Evolutionary conservation across 1,140 invertebrate genomes (phyloP), one percentile per base, ranked within the genome.

Genomic region (Drosophila sturtevanti): DNA sequence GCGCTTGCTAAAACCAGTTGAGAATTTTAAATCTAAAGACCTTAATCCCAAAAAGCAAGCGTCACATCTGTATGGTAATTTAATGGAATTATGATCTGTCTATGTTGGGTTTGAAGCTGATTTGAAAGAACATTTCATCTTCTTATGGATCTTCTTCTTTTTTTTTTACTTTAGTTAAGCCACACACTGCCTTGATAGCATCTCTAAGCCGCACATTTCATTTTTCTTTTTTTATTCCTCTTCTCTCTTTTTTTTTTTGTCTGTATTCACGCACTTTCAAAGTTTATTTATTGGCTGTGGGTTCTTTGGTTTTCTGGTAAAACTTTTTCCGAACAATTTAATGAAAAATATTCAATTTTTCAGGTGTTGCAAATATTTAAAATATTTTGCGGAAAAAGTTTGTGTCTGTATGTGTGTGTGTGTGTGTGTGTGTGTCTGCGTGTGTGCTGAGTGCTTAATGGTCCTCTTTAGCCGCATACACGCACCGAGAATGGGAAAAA

Each of bases 261-360:
- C 54, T 34, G 24, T 34, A 76, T 79, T 59, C 72, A 71, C 77
- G 76, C 84, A 79, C 84, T 89, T 87, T 71, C 77, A 72, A 77
- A 87, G 79, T 87, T 89, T 87, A 86, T 86, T 87, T 86, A 87
- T 87, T 87, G 84, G 81, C 85, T 85, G 74, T 67, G 65, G 65
- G 52, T 69, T 44, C 52, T 65, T 52, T 35, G 7, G 22, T 21
- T 31, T 24, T 18, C 21, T 55, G 21, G 14, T 44, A 24, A 79
- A 79, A 81, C 82, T 85, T 86, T 73, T 63, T 48, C 41, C n/a
- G 41, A 81, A 86, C 81, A 89, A 37, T 87, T 89, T 89, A 87
- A 89, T 89, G 79, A 87, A 89, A 76, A 79, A 89, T 87, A 87
- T 87, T 87, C 84, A 89, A 87, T 89, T 89, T 77, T 82, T 89